Base-by-base conservation (phyloP, 2,113 vertebrate genomes). In the Otus sunia region DNA sequence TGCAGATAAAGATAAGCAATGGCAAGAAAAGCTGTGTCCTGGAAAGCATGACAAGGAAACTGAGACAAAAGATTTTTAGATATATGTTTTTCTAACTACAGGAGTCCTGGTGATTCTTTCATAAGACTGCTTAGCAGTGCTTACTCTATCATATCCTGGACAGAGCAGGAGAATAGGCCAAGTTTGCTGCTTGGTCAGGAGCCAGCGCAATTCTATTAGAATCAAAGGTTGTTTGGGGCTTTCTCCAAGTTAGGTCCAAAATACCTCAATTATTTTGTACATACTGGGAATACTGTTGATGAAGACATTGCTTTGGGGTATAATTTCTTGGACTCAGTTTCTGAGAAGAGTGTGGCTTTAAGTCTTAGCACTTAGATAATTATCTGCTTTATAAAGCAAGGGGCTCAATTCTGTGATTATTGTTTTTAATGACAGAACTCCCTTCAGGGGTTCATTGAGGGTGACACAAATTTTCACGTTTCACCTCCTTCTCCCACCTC, bases 291-390 rank as follows among this genome's bases (percentile, higher is more conserved):
- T 29, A n/a, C 47, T 91, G 77, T 80, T 95, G 91, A 59, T 85
- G 78, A 90, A 90, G 91, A 76, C 89, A 47, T 86, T 85, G 89
- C 84, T 95, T 90, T 88, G 69, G 74, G 89, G 12, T 86, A 6
- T 82, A 34, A 77, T 85, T 92, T 69, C 81, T 96, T 96, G 91
- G 78, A 95, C 55, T 55, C 1, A 0, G 1, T 66, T 92, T 86
- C 84, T 56, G 34, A 74, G 62, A 77, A 78, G 43, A 2, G 34
- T 34, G 32, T 69, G 45, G 11, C 45, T 95, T 92, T 36, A 82
- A 79, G 62, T 59, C 69, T 87, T 85, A 94, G 49, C 67, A 23
- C 47, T 87, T 85, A 62, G 62, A 29, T 94, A 88, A 91, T 94
- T 84, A 64, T 19, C 49, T 86, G 53, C 77, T 91, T 91, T 85